Percentiles rank a stretch among this genome's conserved stretches.
Evolutionary conservation across 2,888 invertebrate genomes (phyloP).

Genomic region (Actias luna): DNA sequence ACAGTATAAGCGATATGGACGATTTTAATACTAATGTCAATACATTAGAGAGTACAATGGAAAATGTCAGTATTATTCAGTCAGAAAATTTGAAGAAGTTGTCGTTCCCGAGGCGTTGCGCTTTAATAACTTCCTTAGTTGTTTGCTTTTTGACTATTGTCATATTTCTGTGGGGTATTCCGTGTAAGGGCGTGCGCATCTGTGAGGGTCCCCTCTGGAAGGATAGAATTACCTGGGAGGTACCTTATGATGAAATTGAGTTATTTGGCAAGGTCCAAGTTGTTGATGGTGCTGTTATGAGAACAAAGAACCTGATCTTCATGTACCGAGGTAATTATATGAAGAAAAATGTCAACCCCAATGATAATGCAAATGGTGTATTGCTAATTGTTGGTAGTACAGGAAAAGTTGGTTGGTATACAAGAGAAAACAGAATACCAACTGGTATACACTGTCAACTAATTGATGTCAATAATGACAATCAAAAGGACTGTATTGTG

Average conservation of each 20-base stretch:
- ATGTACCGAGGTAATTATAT: constrained; percentile 87
- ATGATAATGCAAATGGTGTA: constrained; percentile 83
- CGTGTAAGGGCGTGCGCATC: constrained; percentile 86
- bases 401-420: constrained; percentile 88
- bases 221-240: constrained; percentile 85
- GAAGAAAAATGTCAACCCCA: constrained; percentile 72
- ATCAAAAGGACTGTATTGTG: constrained; percentile 87
- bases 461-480: constrained; percentile 87
- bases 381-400: constrained; percentile 86
- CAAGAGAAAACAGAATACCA: constrained; percentile 85
- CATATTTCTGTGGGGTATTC: constrained; percentile 88
- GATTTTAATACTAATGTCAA: constrained; percentile 73
- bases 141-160: constrained; percentile 87
- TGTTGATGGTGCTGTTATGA: constrained; percentile 83
- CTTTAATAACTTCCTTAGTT: constrained; percentile 86
- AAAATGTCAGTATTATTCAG: constrained; percentile 74
- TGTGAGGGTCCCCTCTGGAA: constrained; percentile 82
- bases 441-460: constrained; percentile 87
- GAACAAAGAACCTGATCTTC: constrained; percentile 87
- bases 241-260: constrained; percentile 86
- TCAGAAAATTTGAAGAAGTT: constrained; percentile 80
- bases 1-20: constrained; percentile 73
- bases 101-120: constrained; percentile 85
- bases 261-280: constrained; percentile 86
- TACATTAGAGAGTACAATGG: constrained; percentile 74